phyloP scores from a whole-genome alignment of 2,888 invertebrate genomes.

The Himalopsyche kuldschensis region DNA sequence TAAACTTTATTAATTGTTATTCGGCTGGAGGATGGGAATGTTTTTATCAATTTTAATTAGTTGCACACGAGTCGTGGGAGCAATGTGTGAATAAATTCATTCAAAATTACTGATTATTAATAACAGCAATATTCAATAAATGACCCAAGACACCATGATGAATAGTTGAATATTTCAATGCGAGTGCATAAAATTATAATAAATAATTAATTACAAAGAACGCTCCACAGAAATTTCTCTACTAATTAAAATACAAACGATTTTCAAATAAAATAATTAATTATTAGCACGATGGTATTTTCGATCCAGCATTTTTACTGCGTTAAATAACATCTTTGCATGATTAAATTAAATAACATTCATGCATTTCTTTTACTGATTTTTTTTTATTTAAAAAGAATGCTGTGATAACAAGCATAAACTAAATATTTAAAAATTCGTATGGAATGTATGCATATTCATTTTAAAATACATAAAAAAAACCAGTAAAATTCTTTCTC shows the following conservation, averaged over 20 bases:
- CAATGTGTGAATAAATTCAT: not conserved
- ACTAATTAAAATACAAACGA: not conserved
- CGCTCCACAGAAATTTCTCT: not conserved
- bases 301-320: no score
- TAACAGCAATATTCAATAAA: not conserved
- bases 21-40: not conserved
- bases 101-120: not conserved
- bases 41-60: conserved; percentile 23
- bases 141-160: not conserved
- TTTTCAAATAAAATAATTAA: not conserved
- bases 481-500: no score
- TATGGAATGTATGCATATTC: no score
- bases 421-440: no score
- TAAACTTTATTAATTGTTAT: conserved; percentile 15
- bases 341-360: no score
- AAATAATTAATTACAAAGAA: not conserved
- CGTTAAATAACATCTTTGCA: no score
- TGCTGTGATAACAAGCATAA: no score
- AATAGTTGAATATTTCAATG: not conserved
- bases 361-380: no score
- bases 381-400: no score
- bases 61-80: not conserved
- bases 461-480: no score
- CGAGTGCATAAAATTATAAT: not conserved
- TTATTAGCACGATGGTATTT: not conserved